Evolutionary conservation across 2,888 invertebrate species (phyloP).

Genomic region (Acrocyrtus sp.): DNA sequence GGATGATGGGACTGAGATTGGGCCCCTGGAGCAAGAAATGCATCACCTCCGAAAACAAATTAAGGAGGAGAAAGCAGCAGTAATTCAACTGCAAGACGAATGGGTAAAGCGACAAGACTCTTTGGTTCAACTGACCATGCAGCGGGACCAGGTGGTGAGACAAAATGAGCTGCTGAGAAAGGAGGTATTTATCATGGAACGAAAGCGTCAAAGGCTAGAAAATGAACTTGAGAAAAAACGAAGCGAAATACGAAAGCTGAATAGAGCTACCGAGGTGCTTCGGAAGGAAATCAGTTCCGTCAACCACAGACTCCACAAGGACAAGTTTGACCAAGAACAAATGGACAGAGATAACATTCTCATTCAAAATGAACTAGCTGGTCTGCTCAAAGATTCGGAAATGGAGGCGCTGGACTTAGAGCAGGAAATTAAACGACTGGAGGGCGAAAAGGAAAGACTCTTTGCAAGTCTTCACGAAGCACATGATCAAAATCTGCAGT

Average conservation of each 20-base stretch:
- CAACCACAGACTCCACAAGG: conserved; percentile 71
- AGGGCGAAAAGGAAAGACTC: conserved; percentile 74
- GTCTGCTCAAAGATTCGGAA: conserved; percentile 74
- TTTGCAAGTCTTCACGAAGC: conserved; percentile 72
- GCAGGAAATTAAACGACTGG: conserved; percentile 75
- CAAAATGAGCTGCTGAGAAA: conserved; percentile 78
- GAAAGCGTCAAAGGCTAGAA: conserved; percentile 78
- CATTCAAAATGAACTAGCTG: conserved; percentile 69
- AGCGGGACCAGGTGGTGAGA: conserved; percentile 75
- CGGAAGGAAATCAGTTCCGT: conserved; percentile 73
- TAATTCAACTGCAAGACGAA: conserved; percentile 75
- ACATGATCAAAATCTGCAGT: conserved; percentile 73
- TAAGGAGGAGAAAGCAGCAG: conserved; percentile 72
- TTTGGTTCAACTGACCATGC: conserved; percentile 75
- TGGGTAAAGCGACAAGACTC: conserved; percentile 83
- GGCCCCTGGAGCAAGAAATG: conserved; percentile 74
- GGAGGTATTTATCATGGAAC: conserved; percentile 75
- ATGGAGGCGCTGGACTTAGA: conserved; percentile 75
- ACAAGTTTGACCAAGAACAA: conserved; percentile 69
- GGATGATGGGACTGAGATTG: conserved; percentile 66
- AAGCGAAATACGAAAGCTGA: conserved; percentile 71
- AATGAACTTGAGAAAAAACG: conserved; percentile 73
- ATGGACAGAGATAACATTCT: conserved; percentile 72
- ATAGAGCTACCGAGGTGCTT: conserved; percentile 72
- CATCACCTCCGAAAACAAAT: conserved; percentile 75